Conservation (phyloP, 2,888 invertebrate species). For the Glyphotaelius pellucidus region DNA sequence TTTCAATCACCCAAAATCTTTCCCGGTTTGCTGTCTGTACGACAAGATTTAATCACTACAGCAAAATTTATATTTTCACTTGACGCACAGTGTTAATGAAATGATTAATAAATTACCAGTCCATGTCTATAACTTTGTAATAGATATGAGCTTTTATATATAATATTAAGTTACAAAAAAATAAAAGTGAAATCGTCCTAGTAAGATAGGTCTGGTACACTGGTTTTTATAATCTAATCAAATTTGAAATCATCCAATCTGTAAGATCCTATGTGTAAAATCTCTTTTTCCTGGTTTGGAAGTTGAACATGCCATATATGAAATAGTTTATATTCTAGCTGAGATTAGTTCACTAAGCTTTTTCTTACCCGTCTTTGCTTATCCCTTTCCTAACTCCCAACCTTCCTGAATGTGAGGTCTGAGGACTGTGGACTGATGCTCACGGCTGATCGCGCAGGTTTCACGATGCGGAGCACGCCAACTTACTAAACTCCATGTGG, state of each 20-base stretch:
- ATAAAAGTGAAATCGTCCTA: no score
- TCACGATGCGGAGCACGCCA: conserved; percentile 98
- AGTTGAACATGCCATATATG: background rate
- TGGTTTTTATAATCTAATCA: background rate
- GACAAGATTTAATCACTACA: background rate
- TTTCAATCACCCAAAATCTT: background rate
- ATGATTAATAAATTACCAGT: background rate
- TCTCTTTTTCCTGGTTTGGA: background rate
- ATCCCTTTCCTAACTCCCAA: conserved; percentile 2
- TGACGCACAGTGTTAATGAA: background rate
- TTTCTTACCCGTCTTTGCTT: background rate
- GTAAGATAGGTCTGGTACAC: background rate
- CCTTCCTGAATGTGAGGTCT: background rate
- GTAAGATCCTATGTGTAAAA: background rate
- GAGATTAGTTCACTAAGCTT: background rate
- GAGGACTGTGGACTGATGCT: conserved; percentile 52
- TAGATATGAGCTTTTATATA: no score
- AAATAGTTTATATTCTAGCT: background rate
- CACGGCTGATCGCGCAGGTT: conserved; percentile 81
- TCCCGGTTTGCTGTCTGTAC: background rate
- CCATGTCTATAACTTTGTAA: no score
- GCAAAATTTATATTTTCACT: background rate
- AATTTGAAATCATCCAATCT: background rate
- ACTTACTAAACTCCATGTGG: conserved; percentile 99
- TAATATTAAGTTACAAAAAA: no score